Percentiles rank a stretch among this genome's conserved stretches.
Conservation (phyloP, 2,113 vertebrate genomes). For the Neoarius graeffei region DNA sequence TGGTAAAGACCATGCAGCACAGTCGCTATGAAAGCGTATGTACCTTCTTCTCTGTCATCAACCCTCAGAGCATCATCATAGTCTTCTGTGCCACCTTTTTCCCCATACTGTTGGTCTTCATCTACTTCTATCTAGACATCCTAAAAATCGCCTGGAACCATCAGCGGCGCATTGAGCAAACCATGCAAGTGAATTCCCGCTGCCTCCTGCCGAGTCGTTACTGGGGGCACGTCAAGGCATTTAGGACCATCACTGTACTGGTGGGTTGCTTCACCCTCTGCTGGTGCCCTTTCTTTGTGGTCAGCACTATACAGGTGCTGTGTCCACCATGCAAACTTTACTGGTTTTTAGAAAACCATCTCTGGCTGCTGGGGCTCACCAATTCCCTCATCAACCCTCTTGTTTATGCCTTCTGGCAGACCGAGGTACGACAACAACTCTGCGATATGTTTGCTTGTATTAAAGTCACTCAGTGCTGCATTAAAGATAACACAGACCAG, state of each 20-base stretch:
- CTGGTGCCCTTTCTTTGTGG: conserved; percentile 87
- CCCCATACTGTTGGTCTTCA: conserved; percentile 77
- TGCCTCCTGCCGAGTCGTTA: conserved; percentile 48
- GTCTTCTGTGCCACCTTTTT: conserved; percentile 81
- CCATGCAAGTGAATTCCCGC: conserved; percentile 64
- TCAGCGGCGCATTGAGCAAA: conserved; percentile 78
- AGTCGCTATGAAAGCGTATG: conserved; percentile 65
- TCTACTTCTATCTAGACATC: conserved; percentile 91
- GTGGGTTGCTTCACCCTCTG: conserved; percentile 83
- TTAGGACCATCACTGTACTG: conserved; percentile 81
- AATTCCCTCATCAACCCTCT: conserved; percentile 89
- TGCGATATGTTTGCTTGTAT: conserved; percentile 67
- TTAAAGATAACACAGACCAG: neutral
- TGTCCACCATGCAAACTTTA: conserved; percentile 75
- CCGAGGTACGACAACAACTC: conserved; percentile 80
- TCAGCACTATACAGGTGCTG: conserved; percentile 74
- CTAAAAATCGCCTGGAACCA: conserved; percentile 84
- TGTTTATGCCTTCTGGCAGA: conserved; percentile 87
- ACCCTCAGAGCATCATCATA: conserved; percentile 73
- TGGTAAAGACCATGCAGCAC: conserved; percentile 71
- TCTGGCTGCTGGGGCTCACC: conserved; percentile 84
- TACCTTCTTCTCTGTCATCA: conserved; percentile 81
- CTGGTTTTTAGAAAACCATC: conserved; percentile 76
- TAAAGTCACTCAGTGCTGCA: conserved; percentile 58
- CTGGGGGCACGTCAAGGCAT: conserved; percentile 79